Evolutionary conservation across 2,113 vertebrate species (phyloP), one percentile per base, ranked within the genome.

Genomic region (Nothobranchius furzeri): DNA sequence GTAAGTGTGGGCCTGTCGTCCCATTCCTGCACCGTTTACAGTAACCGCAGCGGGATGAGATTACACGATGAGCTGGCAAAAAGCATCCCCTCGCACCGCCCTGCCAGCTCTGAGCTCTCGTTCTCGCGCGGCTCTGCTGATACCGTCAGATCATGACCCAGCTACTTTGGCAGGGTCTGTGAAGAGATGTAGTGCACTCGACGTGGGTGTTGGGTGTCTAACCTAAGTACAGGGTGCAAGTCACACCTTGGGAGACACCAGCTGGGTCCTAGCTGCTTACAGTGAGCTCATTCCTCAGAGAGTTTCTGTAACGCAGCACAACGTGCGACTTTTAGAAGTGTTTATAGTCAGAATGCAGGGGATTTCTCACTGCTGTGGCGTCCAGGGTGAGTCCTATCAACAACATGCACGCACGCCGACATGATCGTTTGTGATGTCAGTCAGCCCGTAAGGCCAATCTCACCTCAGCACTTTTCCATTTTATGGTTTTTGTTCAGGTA

Each of bases 1-100:
- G 25, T 70, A 76, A 37, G 75, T 80, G 85, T 75, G 69, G 63
- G 70, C 59, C 64, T 25, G 54, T 67, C 53, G 60, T 83, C 73
- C 75, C 65, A 80, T 87, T 83, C 79, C 84, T 51, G 60, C 75
- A 79, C 68, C 63, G 45, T 77, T 83, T 89, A 89, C 86, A 70
- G 87, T 90, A 88, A 90, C 83, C 86, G 70, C 75, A 78, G 71
- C 36, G n/a, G 62, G 86, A 88, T 87, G 85, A 74, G 79, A 88
- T 89, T 88, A 89, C 73, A 81, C 17, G 45, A 64, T 76, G 84
- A 79, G 87, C 77, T 64, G 78, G 85, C 86, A 75, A 76, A 66
- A 75, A 81, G 57, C 73, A 75, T 66, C 73, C 53, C 67, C 53
- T 76, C 68, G 59, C 75, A 77, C 73, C 79, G 30, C 85, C 78